A percentile compares a stretch with the other conserved stretches of the same genome.
Evolutionary conservation across 2,113 vertebrate species (phyloP).

Genomic region (Rhinoptilus africanus): DNA sequence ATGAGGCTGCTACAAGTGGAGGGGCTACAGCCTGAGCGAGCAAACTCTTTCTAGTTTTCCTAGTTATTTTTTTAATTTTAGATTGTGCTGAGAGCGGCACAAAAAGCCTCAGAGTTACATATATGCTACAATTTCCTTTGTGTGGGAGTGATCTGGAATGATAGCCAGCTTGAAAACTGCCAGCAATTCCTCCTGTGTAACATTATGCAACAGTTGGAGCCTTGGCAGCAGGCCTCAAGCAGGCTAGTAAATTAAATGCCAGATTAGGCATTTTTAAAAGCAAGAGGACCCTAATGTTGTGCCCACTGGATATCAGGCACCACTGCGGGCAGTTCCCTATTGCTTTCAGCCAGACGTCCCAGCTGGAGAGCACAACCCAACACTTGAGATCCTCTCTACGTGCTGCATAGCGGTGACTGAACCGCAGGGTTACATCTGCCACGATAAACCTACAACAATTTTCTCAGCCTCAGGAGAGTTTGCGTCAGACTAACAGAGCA

Average conservation of each 20-base stretch:
- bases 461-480: neutral
- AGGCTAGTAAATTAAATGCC: slow-evolving; percentile 4
- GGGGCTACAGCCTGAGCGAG: neutral
- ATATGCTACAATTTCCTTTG: slow-evolving; percentile 50
- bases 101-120: slow-evolving; percentile 36
- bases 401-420: fast-evolving
- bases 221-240: neutral
- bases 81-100: slow-evolving; percentile 5
- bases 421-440: neutral
- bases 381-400: fast-evolving
- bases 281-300: neutral
- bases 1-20: neutral
- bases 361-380: neutral
- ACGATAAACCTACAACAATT: neutral
- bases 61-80: slow-evolving; percentile 5
- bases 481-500: fast-evolving
- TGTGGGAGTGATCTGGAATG: slow-evolving; percentile 55
- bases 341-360: neutral
- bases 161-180: slow-evolving; percentile 53
- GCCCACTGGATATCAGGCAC: neutral
- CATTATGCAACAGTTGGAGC: slow-evolving; percentile 51
- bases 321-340: neutral
- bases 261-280: neutral
- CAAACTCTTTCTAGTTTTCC: neutral
- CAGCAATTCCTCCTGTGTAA: slow-evolving; percentile 48